Evolutionary conservation across 2,797 vertebrate genomes (phyloP), one percentile per base, ranked within the genome.

Genomic region (Tokudaia tokunoshimensis): DNA sequence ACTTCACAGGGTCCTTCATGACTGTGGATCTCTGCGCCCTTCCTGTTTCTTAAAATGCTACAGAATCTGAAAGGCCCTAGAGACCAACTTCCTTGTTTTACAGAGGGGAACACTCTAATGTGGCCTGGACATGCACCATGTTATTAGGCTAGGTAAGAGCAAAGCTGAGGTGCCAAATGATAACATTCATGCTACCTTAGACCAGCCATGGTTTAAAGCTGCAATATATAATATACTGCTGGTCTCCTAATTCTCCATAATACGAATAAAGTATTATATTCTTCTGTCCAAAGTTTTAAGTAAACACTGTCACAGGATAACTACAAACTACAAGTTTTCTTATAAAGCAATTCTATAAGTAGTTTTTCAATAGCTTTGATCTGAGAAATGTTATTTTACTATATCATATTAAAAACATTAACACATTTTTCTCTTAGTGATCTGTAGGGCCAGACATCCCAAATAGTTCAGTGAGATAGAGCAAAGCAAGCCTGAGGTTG

Each of bases 391-490:
- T 81, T 52, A 76, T 75, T 87, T 84, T 67, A 74, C 15, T 20
- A 50, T 67, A n/a, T 85, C 70, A 81, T 29, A 93, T 95, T 47
- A 57, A 79, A 96, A 85, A 79, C 8, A 90, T 78, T 50, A 89
- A 89, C 1, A 65, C 0, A 2, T 76, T 79, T 63, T 65, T 92
- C 19, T 92, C 79, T 57, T 83, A 90, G 80, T 26, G 89, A 52
- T 72, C 59, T 76, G 59, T 20, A 61, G 31, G 44, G 74, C 19
- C 57, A 74, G 55, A 34, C 7, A 17, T 2, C 59, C 44, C 22
- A 72, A 83, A 55, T 29, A 14, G 24, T 14, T 93, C 63, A 41
- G 8, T 59, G 86, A 89, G 74, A 75, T 17, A 75, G 0, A 92
- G 65, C 57, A 81, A 94, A 92, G 67, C 63, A 70, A 37, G 92